These are phyloP conservation scores for Rhyacichthys aspro DNA, from an alignment of 2,797 vertebrate genomes.

Conservation along the genomic window DNA sequence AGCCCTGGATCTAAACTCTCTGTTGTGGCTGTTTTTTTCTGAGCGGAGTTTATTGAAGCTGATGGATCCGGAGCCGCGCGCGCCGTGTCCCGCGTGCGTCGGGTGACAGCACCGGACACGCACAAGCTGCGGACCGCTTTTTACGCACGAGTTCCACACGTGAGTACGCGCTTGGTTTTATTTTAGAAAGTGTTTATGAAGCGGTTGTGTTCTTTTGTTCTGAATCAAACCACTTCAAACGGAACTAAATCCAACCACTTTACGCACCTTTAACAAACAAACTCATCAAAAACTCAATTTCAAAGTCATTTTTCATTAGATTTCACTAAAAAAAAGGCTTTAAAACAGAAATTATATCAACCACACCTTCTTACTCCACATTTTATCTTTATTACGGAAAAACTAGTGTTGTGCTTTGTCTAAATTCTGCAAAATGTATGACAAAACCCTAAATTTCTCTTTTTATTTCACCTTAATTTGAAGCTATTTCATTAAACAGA, in stretches of 20 bases:
- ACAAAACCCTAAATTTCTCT: too few species aligned
- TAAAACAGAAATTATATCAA: too few species aligned
- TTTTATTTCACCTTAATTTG: too few species aligned
- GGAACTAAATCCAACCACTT: background rate
- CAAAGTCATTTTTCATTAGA: background rate
- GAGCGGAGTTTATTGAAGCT: slow-evolving; percentile 11
- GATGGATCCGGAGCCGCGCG: slow-evolving; percentile 55
- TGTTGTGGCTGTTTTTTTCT: background rate
- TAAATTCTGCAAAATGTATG: too few species aligned
- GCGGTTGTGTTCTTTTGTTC: background rate
- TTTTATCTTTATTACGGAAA: too few species aligned
- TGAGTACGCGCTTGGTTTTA: slow-evolving; percentile 1
- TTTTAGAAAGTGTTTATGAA: background rate
- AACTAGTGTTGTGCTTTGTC: too few species aligned
- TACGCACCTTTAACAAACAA: background rate
- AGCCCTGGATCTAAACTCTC: background rate
- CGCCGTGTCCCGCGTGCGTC: slow-evolving; percentile 43
- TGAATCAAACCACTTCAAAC: background rate
- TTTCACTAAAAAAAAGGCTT: background rate
- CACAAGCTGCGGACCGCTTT: slow-evolving; percentile 4
- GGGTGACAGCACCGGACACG: slow-evolving; percentile 56
- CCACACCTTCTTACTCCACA: too few species aligned
- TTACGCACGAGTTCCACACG: slow-evolving; percentile 9
- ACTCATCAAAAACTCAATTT: too few species aligned
- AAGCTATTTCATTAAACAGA: too few species aligned